Conservation (phyloP, 2,113 vertebrate genomes). For the Caloenas nicobarica region DNA sequence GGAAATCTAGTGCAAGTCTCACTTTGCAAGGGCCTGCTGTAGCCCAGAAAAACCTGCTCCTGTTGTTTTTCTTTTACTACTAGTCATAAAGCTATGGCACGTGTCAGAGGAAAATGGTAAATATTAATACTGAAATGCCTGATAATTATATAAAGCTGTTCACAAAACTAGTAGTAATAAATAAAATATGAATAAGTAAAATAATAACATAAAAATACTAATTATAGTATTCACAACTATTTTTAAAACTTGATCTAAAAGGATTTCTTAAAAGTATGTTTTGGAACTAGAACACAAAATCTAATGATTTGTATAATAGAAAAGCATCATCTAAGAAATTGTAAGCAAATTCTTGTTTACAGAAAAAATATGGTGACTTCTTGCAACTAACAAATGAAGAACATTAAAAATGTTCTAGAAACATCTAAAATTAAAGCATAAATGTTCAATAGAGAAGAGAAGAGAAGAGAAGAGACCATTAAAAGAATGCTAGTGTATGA, state of each 20-base stretch:
- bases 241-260: not conserved
- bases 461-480: not conserved
- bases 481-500: not conserved
- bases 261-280: not conserved
- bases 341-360: not conserved
- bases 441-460: not conserved
- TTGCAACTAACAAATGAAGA: not conserved
- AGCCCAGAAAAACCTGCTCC: not conserved
- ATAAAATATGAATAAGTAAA: not conserved
- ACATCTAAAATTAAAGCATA: not conserved
- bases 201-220: not conserved
- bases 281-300: not conserved
- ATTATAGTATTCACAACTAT: not conserved
- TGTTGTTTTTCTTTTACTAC: not conserved
- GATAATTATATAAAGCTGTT: not conserved
- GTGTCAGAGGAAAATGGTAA: not conserved
- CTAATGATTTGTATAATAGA: not conserved
- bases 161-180: not conserved
- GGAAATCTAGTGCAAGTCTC: not conserved
- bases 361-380: not conserved
- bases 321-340: not conserved
- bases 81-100: accelerated
- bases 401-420: not conserved
- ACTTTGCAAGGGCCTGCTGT: not conserved
- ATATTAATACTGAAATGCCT: not conserved